These are phyloP conservation scores for Ommatoiulus sabulosus DNA, from an alignment of 2,888 invertebrate species.

Conservation along the genomic window DNA sequence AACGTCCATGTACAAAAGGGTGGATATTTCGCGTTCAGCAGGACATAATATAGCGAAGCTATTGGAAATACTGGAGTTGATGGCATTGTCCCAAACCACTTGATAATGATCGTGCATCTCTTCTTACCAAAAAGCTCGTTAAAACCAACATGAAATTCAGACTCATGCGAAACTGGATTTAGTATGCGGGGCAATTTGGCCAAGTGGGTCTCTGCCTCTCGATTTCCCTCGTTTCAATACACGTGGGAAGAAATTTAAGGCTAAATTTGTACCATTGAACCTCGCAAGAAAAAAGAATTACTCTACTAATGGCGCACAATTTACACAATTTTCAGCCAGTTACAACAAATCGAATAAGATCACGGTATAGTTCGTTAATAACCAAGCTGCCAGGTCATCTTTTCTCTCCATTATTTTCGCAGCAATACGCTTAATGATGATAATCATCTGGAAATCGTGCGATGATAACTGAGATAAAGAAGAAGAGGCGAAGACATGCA, in stretches of 20 bases:
- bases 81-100: neutral
- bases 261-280: neutral
- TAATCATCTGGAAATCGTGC: constrained; percentile 36
- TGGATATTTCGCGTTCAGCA: neutral
- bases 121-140: neutral
- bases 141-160: neutral
- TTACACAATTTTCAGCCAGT: constrained; percentile 4
- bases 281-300: neutral
- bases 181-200: neutral
- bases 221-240: neutral
- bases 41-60: neutral
- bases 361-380: constrained; percentile 18
- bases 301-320: neutral
- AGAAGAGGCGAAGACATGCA: neutral
- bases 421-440: constrained; percentile 36
- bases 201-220: neutral
- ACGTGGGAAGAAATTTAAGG: neutral
- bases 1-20: neutral
- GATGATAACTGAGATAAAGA: constrained; percentile 36
- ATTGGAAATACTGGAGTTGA: neutral
- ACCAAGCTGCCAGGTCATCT: constrained; percentile 3
- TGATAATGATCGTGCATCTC: neutral
- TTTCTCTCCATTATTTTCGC: constrained; percentile 42
- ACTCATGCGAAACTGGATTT: constrained; percentile 3
- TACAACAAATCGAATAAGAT: neutral